Base-by-base conservation (phyloP, 2,888 invertebrate species). In the Mythimna vitellina region DNA sequence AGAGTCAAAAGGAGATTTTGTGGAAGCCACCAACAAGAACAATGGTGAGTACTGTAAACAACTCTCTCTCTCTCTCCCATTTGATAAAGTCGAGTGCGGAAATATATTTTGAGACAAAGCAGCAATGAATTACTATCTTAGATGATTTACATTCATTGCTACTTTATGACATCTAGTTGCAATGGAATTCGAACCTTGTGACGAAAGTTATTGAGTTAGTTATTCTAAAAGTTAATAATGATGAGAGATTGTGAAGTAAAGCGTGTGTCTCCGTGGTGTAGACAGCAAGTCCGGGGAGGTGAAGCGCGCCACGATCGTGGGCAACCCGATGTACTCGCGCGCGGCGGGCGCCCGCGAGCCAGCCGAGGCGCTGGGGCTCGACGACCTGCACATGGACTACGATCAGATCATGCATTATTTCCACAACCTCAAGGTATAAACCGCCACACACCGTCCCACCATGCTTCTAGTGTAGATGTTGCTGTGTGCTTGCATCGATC, bases 381-480 rank as follows among this genome's bases (percentile, higher is more conserved):
- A 98, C 93, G 98, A 98, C 93, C 97, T 98, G 82, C 98, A 98
- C 91, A 98, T 99, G 99, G 99, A 99, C 96, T 99, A 99, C 96
- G 99, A 99, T 93, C 99, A 99, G 97, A 98, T 99, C 94, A 98
- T 99, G 98, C 98, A 99, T 93, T 99, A 99, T 96, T 99, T 99
- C 97, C 99, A 99, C 97, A 99, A 99, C 97, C 97, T 99, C 92
- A 99, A 99, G 97, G 99, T 99, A 97, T 95, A 96, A 93, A 92
- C 81, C 84, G 87, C 89, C 89, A 88, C 89, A 85, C 91, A 88
- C 91, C 93, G 93, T 89, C 92, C 91, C 92, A 89, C 92, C 91
- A 91, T 88, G 95, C 95, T 95, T 95, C 93, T 95, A 95, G 95
- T 88, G 88, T 94, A 95, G 93, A 90, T 92, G 91, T 95, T 92